These are phyloP conservation scores for Ctenopoma kingsleyae DNA, from an alignment of 2,797 vertebrate genomes.

Conservation along the genomic window DNA sequence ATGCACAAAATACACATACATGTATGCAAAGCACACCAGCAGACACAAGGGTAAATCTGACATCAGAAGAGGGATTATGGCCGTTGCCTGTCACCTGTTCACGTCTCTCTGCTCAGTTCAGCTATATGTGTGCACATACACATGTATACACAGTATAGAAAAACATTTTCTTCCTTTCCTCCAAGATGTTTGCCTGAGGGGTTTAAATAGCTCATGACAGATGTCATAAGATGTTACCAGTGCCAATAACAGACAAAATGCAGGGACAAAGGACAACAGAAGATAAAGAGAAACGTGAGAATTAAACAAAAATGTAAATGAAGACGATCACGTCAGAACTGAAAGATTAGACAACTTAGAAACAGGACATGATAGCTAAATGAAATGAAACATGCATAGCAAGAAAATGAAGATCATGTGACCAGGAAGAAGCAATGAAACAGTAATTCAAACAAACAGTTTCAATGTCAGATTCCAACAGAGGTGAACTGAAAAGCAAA, in stretches of 20 bases:
- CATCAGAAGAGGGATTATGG: slow-evolving; percentile 76
- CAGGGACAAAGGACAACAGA: slow-evolving; percentile 15
- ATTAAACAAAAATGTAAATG: neutral
- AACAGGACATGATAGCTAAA: slow-evolving; percentile 19
- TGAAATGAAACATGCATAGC: slow-evolving; percentile 13
- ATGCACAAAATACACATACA: slow-evolving; percentile 72
- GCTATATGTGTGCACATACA: slow-evolving; percentile 9
- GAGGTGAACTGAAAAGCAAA: slow-evolving; percentile 29
- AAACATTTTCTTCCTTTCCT: slow-evolving; percentile 35
- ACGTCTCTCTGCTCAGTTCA: slow-evolving; percentile 58
- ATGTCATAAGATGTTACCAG: slow-evolving; percentile 49
- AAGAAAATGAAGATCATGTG: slow-evolving; percentile 13
- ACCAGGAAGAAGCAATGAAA: slow-evolving; percentile 43
- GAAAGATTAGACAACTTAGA: slow-evolving; percentile 23
- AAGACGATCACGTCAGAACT: slow-evolving; percentile 10
- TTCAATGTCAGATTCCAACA: slow-evolving; percentile 52
- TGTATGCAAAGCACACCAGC: slow-evolving; percentile 63
- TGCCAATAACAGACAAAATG: slow-evolving; percentile 41
- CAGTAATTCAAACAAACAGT: slow-evolving; percentile 43
- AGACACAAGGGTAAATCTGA: slow-evolving; percentile 62
- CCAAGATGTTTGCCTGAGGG: slow-evolving; percentile 8
- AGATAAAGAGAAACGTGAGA: slow-evolving; percentile 2
- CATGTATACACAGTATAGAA: slow-evolving; percentile 10
- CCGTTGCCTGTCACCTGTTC: slow-evolving; percentile 78
- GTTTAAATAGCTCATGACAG: slow-evolving; percentile 52